These are phyloP conservation scores for Diachasma alloeum DNA, from an alignment of 1,140 invertebrate genomes.

Conservation along the genomic window DNA sequence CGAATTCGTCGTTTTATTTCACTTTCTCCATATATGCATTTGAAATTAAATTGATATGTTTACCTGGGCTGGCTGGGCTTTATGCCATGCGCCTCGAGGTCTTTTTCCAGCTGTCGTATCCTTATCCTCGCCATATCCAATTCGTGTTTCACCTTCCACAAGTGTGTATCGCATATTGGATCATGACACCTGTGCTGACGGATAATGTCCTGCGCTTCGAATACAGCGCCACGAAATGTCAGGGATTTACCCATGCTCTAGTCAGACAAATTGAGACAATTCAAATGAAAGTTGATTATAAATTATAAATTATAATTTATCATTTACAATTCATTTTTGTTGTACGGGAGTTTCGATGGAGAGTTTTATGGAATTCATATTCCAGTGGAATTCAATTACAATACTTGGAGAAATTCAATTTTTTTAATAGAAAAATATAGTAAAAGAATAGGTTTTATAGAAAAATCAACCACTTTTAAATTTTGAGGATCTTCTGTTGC, in stretches of 20 bases:
- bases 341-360: too few relatives aligned
- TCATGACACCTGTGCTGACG: slow-evolving; percentile 75
- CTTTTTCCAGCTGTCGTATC: slow-evolving; percentile 84
- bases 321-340: too few relatives aligned
- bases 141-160: slow-evolving; percentile 90
- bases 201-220: slow-evolving; percentile 79
- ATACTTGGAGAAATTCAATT: too few relatives aligned
- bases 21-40: background rate
- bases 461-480: too few relatives aligned
- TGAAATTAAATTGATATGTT: background rate
- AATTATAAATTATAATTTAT: too few relatives aligned
- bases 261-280: background rate
- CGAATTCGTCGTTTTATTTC: background rate
- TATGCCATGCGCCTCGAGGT: slow-evolving; percentile 82
- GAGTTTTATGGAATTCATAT: too few relatives aligned
- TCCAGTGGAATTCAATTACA: too few relatives aligned
- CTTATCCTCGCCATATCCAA: slow-evolving; percentile 84
- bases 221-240: slow-evolving; percentile 88
- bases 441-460: too few relatives aligned
- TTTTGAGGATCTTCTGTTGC: too few relatives aligned
- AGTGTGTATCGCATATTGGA: slow-evolving; percentile 82
- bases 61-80: slow-evolving; percentile 74
- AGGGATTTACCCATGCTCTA: slow-evolving; percentile 78
- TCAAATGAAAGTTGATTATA: too few relatives aligned
- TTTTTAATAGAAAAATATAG: too few relatives aligned